Base-by-base conservation (phyloP, 2,113 vertebrate species). In the Macquaria ambigua region DNA sequence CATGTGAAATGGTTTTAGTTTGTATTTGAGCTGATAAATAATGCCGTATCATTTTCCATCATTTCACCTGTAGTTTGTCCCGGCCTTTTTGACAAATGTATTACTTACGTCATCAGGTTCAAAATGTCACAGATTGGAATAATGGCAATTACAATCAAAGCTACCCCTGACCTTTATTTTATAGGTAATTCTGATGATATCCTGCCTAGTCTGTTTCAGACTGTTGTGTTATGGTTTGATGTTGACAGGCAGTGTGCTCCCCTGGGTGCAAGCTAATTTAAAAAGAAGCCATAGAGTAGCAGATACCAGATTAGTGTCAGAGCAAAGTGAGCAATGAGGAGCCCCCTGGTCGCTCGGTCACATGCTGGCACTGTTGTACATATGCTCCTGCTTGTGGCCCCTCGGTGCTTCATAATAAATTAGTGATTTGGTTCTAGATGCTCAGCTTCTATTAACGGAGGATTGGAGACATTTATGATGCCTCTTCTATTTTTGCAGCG, bases 251-350 rank as follows among this genome's bases (percentile, higher is more conserved):
- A 55, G 61, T 18, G 73, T 39, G 77, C 74, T 85, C 81, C 90
- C 87, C 68, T 87, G 81, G 88, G 89, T 89, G 77, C 77, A 46
- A 70, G 87, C 87, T 91, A 87, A 94, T 92, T 94, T 89, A 81
- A 88, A 93, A 93, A 92, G 74, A 76, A 90, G 82, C 77, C 80
- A 80, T 82, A 77, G 83, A 86, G 90, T 72, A 87, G 80, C 90
- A 92, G 85, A 90, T 90, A 91, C 89, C 93, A 92, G 87, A 93
- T 92, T 93, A 93, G 78, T 87, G 92, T 94, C 92, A 87, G 85
- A 69, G 84, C 70, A 64, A 73, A 90, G 79, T 93, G 93, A 94
- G 67, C 92, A 91, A 95, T 93, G 90, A 90, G 87, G 74, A 88
- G 84, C 84, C 83, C 92, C 91, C 84, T 80, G 82, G 80, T 87